Conservation (phyloP, 2,113 vertebrate genomes). For the Ancistrus triradiatus region DNA sequence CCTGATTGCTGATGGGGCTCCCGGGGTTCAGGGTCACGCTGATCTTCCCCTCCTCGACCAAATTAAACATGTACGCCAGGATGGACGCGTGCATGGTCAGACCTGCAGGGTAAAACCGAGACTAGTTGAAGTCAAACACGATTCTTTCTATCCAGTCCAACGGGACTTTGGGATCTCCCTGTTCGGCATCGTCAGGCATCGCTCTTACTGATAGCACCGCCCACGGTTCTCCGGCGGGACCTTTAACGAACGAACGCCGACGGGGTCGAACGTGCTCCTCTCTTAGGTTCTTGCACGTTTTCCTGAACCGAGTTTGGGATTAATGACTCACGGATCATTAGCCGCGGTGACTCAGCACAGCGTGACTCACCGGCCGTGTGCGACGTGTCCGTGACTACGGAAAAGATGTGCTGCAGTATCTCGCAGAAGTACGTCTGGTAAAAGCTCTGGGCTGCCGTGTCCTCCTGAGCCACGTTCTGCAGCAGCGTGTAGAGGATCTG, state of each 20-base stretch:
- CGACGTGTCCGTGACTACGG: conserved; percentile 96
- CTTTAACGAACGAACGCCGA: neutral
- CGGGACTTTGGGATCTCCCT: too few relatives aligned
- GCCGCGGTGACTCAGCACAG: neutral
- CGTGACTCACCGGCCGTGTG: conserved; percentile 87
- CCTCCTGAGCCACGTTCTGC: conserved; percentile 97
- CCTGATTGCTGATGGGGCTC: conserved; percentile 88
- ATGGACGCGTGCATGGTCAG: conserved; percentile 98
- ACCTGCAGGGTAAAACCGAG: conserved; percentile 72
- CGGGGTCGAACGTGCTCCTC: neutral
- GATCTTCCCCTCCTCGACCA: conserved; percentile 98
- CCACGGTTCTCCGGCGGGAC: too few relatives aligned
- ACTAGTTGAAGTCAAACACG: too few relatives aligned
- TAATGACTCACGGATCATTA: neutral
- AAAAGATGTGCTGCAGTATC: conserved; percentile 97
- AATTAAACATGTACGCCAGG: conserved; percentile 98
- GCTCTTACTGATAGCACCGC: too few relatives aligned
- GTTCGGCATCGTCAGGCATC: too few relatives aligned
- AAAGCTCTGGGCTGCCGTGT: conserved; percentile 95
- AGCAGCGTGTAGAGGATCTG: conserved; percentile 96
- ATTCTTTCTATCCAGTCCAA: too few relatives aligned
- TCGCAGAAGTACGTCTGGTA: conserved; percentile 98
- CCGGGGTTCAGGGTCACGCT: conserved; percentile 82
- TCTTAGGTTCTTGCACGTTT: neutral
- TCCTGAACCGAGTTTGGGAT: neutral